A percentile compares a stretch with the other conserved stretches of the same genome.
phyloP scores from a whole-genome alignment of 2,888 invertebrate species.

The Apotomis turbidana region DNA sequence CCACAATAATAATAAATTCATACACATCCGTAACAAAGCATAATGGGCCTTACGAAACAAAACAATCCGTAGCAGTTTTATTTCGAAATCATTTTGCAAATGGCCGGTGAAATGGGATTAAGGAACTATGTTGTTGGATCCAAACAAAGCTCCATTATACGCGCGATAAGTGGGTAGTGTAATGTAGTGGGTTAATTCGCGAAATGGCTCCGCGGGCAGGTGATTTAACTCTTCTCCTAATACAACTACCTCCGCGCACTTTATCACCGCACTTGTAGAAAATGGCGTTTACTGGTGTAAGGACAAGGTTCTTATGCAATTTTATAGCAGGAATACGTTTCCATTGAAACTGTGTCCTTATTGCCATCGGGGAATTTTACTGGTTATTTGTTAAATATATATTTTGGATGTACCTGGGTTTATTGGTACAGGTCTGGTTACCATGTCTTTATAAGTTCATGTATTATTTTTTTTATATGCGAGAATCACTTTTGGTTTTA shows the following conservation, averaged over 20 bases:
- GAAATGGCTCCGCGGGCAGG: constrained; percentile 54
- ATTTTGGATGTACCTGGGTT: too few relatives aligned
- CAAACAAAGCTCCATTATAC: constrained; percentile 55
- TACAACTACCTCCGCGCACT: constrained; percentile 24
- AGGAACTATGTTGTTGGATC: constrained; percentile 50
- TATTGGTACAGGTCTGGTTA: too few relatives aligned
- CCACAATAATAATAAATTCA: not conserved
- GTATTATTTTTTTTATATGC: too few relatives aligned
- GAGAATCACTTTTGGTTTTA: too few relatives aligned
- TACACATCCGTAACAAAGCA: constrained; percentile 9
- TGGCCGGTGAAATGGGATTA: constrained; percentile 63
- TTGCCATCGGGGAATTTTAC: too few relatives aligned
- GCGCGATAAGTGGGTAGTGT: constrained; percentile 51
- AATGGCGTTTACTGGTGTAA: constrained; percentile 3
- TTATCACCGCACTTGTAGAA: constrained; percentile 28
- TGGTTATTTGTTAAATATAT: too few relatives aligned
- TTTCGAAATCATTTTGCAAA: constrained; percentile 56
- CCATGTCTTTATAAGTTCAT: too few relatives aligned
- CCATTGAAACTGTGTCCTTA: not conserved
- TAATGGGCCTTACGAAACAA: constrained; percentile 44
- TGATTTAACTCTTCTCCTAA: constrained; percentile 55
- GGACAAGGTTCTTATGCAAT: not conserved
- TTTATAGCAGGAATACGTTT: not conserved
- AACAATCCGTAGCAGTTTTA: constrained; percentile 48
- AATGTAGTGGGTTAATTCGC: constrained; percentile 58